Base-by-base conservation (phyloP, 2,113 vertebrate species). In the Pygoscelis adeliae region DNA sequence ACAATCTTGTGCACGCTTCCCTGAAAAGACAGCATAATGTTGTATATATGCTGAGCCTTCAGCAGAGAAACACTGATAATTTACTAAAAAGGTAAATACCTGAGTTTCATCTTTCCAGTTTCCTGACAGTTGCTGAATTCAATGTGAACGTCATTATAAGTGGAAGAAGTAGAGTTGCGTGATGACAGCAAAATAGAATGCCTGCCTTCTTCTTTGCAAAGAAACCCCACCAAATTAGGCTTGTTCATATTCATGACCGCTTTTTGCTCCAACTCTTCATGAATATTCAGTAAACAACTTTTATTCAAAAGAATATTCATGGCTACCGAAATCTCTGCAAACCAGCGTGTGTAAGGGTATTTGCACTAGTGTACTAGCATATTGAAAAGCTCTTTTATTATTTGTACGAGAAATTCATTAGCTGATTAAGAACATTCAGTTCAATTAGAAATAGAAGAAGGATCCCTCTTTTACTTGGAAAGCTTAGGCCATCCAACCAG, bases 181-280 rank as follows among this genome's bases (percentile, higher is more conserved):
- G 23, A 81, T 6, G 71, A 93, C 65, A 93, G 62, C 34, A 85
- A 89, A 92, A 87, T 1, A 27, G 25, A 84, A 96, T 58, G 65
- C 21, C 10, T 84, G 63, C 15, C 25, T 79, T 63, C 65, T 77
- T 50, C 58, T 56, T 65, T 69, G 11, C 4, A 14, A 79, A 91
- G 58, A 79, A 96, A 77, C 27, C 38, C 80, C 61, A 44, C 66
- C 58, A 85, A 87, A 94, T 89, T 38, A 95, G 74, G 47, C 82
- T 89, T 82, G 89, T 95, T 93, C 94, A 95, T 97, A 96, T 96
- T 95, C 95, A 96, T 87, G 91, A 93, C 61, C 73, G 89, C 87
- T 91, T 93, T 96, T 96, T 82, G 87, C 87, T 94, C 32, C 59
- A 95, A 40, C 72, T 91, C 87, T 58, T 88, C 78, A 94, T 94